Base-by-base conservation (phyloP, 2,888 invertebrate species). In the Acrocyrtus sp. region DNA sequence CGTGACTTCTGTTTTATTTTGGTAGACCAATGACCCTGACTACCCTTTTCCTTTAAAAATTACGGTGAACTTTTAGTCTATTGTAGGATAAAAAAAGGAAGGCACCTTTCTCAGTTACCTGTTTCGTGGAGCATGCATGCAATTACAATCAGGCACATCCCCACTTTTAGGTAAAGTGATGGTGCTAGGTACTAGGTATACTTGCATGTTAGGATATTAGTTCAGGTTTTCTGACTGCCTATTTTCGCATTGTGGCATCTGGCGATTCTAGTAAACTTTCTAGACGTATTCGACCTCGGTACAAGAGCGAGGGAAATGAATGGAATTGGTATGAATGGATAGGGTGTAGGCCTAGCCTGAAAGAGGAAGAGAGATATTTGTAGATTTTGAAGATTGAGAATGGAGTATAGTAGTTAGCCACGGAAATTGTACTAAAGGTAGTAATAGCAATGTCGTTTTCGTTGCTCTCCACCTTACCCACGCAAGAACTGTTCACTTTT, bases 21-120 rank as follows among this genome's bases (percentile, higher is more conserved):
- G 21, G 34, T 34, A 24, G 61, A 48, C 50, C 39, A 26, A 29
- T 61, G 61, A 61, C 61, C 61, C 61, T 61, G 61, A 61, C 50
- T 61, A 24, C 43, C 24, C 3, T 47, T 61, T n/a, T 50, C 17
- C 5, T 8, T 27, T 2, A 29, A 17, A 48, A 48, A 61, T 50
- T 61, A 50, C 50, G 34, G 29, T 50, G 34, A 61, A 61, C 50
- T 48, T 61, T 50, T 48, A 22, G 6, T 22, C 24, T n/a, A n/a
- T n/a, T n/a, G n/a, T n/a, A n/a, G n/a, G n/a, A n/a, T n/a, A n/a
- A n/a, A n/a, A n/a, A n/a, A n/a, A n/a, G n/a, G n/a, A n/a, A n/a
- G n/a, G n/a, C n/a, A n/a, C n/a, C n/a, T n/a, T n/a, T n/a, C n/a
- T n/a, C n/a, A n/a, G n/a, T n/a, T n/a, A n/a, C n/a, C n/a, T n/a